Evolutionary conservation across 2,797 vertebrate species (phyloP), one percentile per base, ranked within the genome.

Genomic region (Lepus townsendii): DNA sequence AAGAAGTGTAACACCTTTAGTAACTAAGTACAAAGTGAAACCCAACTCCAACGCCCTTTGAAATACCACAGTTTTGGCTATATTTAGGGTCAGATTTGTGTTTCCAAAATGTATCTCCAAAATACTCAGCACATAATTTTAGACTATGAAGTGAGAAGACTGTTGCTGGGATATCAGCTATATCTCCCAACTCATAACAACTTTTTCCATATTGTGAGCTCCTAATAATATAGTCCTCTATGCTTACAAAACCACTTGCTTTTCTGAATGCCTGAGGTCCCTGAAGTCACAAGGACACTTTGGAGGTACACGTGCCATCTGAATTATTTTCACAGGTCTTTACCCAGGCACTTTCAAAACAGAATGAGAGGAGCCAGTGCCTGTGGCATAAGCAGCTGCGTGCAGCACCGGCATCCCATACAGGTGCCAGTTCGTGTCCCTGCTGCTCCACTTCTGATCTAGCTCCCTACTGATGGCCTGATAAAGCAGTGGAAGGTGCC

Each of bases 81-180:
- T 27, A 80, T n/a, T 93, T 80, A 66, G 66, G 75, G 50, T 91
- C 47, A 93, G 10, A 93, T 79, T 65, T 42, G 5, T 62, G 27
- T 77, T 24, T 95, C 32, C 76, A 68, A 57, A 69, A 63, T 73
- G 32, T 1, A 20, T 90, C 69, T 95, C 24, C n/a, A 84, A 62
- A 35, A 54, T 83, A 42, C 42, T 88, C 38, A 60, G 35, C 73
- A 63, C 47, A 52, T 2, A 60, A 62, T 52, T 47, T 86, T 87
- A 82, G 78, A 84, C 12, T 47, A 50, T 62, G 22, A 86, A 32
- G 26, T 62, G 52, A 92, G 85, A 92, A 78, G 86, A 84, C 73
- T 47, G 5, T 52, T 91, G 50, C 77, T 75, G 65, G 72, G 82
- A 57, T 88, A 57, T 86, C 27, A 60, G 32, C 17, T 86, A 66